Base-by-base conservation (phyloP, 1,140 invertebrate genomes). In the Ceratosolen fusciceps region DNA sequence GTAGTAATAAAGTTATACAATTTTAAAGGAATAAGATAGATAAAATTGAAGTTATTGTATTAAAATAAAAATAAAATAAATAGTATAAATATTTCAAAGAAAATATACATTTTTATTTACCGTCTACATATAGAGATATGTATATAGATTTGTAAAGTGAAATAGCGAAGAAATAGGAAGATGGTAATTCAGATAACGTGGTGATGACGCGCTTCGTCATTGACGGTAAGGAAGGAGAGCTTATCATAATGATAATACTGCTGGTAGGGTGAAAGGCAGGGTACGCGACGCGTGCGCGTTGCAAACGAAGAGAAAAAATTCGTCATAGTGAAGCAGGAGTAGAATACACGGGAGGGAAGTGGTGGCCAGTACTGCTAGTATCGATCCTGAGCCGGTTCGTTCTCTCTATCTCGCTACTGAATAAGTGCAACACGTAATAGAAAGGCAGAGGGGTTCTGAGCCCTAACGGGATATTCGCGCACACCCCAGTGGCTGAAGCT, bases 301-400 rank as follows among this genome's bases (percentile, higher is more conserved):
- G 1, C 70, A 84, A 79, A 85, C 85, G 85, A 85, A 86, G 80
- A 83, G 65, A 83, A 90, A 89, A 90, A 90, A 90, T 88, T 90
- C 87, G 88, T 88, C 85, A 84, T 84, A 84, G 84, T 85, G 85
- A 84, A 81, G 82, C 72, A 72, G 68, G 60, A 74, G 82, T 83
- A 29, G n/a, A 16, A 21, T 9, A 43, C 5, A 43, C 10, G 29
- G n/a, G 19, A 24, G 86, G 84, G 84, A 85, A 86, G 82, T 82
- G 74, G 75, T 58, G 75, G 65, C 75, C 70, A 85, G 88, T 90
- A 90, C 89, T 88, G 88, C 76, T 72, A 85, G 88, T 90, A 90
- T 90, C 89, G 89, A 90, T 90, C 89, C 86, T 84, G 81, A 84
- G 74, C 58, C 83, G 85, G 86, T 87, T 87, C 86, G 83, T 80